Evolutionary conservation across 2,113 vertebrate genomes (phyloP), one percentile per base, ranked within the genome.

Genomic region (Varanus komodoensis): DNA sequence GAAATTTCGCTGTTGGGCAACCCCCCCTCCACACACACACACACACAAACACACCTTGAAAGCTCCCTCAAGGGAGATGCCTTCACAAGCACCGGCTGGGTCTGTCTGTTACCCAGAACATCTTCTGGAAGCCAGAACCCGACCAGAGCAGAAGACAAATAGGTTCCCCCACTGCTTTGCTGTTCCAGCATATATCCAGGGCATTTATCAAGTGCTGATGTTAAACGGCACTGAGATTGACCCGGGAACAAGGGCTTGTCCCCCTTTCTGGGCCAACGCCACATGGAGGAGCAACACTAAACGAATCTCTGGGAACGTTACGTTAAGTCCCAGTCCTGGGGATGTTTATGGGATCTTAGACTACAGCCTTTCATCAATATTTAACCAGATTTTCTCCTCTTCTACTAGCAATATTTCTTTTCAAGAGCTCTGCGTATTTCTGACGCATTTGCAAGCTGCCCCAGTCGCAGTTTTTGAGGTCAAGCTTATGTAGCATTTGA

Each of bases 251-350:
- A 57, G 92, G 92, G 92, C 23, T 2, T 90, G 32, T 12, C 64
- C 92, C 91, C 82, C 87, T 91, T 91, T 95, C 78, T 92, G 92
- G 93, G 95, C 95, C 95, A 93, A 69, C 90, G 94, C 91, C 75
- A 44, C 89, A 89, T 86, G 75, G 52, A 52, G 50, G 68, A n/a
- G 15, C 38, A 44, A 44, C 38, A 44, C 38, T 44, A 44, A 44
- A 44, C 38, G 89, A 90, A 57, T 48, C 27, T 88, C 67, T 29
- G 61, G 89, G 91, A 85, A 94, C 93, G 79, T 94, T 95, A 93
- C 0, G 0, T 84, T 84, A 93, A 94, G 91, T 83, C 81, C 27
- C 86, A 73, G 86, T 87, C 71, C 92, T 87, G 84, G 69, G 64
- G n/a, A 71, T 87, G 83, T 74, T 94, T 90, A 54, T 88, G 91